Conservation (phyloP, 2,888 invertebrate genomes). For the Microchrysa polita region DNA sequence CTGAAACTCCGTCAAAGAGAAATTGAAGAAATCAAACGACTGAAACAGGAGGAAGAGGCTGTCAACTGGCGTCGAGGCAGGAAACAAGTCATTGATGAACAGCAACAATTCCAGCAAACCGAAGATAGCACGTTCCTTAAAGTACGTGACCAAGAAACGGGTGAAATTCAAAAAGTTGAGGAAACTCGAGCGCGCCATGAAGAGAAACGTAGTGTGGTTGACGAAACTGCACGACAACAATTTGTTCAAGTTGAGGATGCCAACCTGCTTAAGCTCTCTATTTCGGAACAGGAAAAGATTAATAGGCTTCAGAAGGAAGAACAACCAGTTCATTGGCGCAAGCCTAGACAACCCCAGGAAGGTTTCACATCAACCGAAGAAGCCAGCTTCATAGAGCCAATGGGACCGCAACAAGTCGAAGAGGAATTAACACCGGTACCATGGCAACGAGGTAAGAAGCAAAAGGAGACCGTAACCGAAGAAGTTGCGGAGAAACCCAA, state of each 20-base stretch:
- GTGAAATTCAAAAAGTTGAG: conserved; percentile 47
- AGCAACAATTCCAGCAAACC: conserved; percentile 36
- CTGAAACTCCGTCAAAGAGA: conserved; percentile 61
- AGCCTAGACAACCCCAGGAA: conserved; percentile 52
- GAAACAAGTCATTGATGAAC: conserved; percentile 42
- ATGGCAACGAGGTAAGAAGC: conserved; percentile 54
- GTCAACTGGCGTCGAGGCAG: conserved; percentile 48
- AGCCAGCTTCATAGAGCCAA: conserved; percentile 43
- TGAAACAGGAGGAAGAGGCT: conserved; percentile 53
- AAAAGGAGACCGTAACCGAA: conserved; percentile 57
- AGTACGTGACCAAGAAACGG: conserved; percentile 50
- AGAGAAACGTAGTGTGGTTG: conserved; percentile 52
- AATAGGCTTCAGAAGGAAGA: conserved; percentile 42
- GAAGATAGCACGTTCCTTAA: conserved; percentile 49
- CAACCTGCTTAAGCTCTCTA: conserved; percentile 18
- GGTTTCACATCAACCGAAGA: conserved; percentile 52
- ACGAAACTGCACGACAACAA: conserved; percentile 36
- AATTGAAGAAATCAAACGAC: conserved; percentile 59
- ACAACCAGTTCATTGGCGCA: conserved; percentile 50
- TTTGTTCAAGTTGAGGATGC: conserved; percentile 29
- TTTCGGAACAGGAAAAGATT: conserved; percentile 1
- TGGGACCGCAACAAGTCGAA: not conserved
- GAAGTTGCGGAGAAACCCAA: conserved; percentile 52
- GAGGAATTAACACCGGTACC: conserved; percentile 59
- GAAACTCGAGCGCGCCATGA: conserved; percentile 55